Base-by-base conservation (phyloP, 2,113 vertebrate genomes). In the Telmatochromis sp. region DNA sequence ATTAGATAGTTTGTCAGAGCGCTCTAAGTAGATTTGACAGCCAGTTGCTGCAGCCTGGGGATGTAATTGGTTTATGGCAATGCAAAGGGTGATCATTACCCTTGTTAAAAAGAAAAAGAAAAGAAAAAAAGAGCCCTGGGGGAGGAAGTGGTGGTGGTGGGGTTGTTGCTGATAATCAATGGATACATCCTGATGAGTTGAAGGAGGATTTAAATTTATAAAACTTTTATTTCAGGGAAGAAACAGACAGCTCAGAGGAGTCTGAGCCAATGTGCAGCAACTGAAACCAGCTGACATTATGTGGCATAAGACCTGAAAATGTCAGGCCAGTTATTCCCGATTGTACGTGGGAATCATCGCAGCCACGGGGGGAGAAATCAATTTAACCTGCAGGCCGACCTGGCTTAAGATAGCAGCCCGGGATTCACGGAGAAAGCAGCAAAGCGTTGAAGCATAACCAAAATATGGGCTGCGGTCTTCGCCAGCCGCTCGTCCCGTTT, bases 381-480 rank as follows among this genome's bases (percentile, higher is more conserved):
- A 78, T 89, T 90, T 78, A 91, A 93, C 92, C 90, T 91, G 90
- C 83, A 90, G 60, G 53, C 80, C 86, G 89, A 90, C 89, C 94
- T 81, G 89, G 53, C 37, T 80, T 65, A 15, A 15, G 63, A 7
- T 40, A 81, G 35, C 85, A 45, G 19, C 60, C 35, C 28, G 19
- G 7, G 68, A 45, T 80, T 51, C 75, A 50, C 51, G 13, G 17
- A 35, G 50, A 83, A 87, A 71, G 88, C 86, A 92, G 82, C 60
- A 90, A 84, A 81, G 90, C 90, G 33, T 85, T 89, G 86, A 91
- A 93, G 89, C 88, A n/a, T 17, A 40, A 81, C 90, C 87, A 84
- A 73, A 89, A 86, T 53, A 82, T 5, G 86, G 23, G 89, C 85
- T 86, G 87, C 83, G 80, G 87, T 87, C 83, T 80, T 50, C 82